Base-by-base conservation (phyloP, 2,113 vertebrate genomes). In the Polypterus senegalus region DNA sequence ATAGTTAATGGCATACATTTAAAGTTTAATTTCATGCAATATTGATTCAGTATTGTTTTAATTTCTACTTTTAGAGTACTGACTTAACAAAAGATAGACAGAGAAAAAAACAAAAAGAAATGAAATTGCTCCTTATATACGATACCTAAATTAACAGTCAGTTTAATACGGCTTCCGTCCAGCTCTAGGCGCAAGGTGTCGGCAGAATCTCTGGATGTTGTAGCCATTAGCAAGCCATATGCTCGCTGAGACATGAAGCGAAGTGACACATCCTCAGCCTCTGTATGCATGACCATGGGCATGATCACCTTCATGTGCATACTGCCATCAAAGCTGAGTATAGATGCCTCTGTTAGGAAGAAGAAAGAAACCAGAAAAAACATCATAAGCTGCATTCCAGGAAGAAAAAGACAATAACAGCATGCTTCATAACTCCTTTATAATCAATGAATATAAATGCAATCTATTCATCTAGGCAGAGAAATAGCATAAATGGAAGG, bases 281-380 rank as follows among this genome's bases (percentile, higher is more conserved):
- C 95, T 0, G 93, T 97, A 71, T 98, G 95, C 83, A 97, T 91
- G 4, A 93, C 87, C 65, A 83, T 87, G 0, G 95, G 94, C 75
- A 98, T 92, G 75, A 93, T 76, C 58, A 98, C 84, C 77, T 98
- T 98, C 95, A 98, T 97, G 74, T 93, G 97, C 94, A 98, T 98
- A 78, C 92, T 97, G 71, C 95, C 95, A 0, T 98, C 95, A 0
- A 88, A 98, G 53, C 93, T 97, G 76, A 98, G 70, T 74, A 94
- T 89, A 1, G 95, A 97, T 0, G 95, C 85, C 86, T 98, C 95
- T 98, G 92, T 48, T 46, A 66, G 66, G 64, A 67, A 9, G 4
- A 60, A 46, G 59, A 43, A 1, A 73, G 65, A 65, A 7, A 69
- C 44, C 27, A 27, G 27, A 9, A 4, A 47, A 3, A 60, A 10